These are phyloP conservation scores for Deilephila elpenor DNA, from an alignment of 2,888 invertebrate genomes.

Conservation along the genomic window DNA sequence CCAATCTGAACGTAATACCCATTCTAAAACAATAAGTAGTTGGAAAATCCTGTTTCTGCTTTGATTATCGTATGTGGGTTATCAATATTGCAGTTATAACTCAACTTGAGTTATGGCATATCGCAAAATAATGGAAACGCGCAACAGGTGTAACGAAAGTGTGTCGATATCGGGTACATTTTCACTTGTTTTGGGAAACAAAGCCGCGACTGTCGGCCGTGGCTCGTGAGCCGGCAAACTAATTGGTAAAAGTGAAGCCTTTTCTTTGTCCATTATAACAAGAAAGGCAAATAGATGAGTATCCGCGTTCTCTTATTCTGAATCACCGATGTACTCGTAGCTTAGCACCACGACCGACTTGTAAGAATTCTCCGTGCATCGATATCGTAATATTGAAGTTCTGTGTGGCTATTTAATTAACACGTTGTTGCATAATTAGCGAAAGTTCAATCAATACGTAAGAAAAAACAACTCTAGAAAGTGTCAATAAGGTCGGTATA, in stretches of 20 bases:
- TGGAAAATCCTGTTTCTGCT: background rate
- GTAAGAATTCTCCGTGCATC: background rate
- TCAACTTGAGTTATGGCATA: background rate
- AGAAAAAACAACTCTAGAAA: background rate
- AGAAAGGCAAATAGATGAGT: conserved; percentile 73
- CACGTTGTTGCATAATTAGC: background rate
- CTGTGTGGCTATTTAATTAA: background rate
- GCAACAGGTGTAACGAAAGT: conserved; percentile 58
- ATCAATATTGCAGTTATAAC: background rate
- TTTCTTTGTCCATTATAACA: conserved; percentile 67
- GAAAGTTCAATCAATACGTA: background rate
- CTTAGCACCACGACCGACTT: conserved; percentile 35
- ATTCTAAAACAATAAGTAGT: background rate
- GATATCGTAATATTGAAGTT: background rate
- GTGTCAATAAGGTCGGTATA: background rate
- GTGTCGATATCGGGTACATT: conserved; percentile 68
- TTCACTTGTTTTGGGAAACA: conserved; percentile 79
- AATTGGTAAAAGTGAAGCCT: conserved; percentile 82
- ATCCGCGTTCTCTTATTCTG: conserved; percentile 57
- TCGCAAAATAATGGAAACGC: conserved; percentile 43
- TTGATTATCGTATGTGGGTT: background rate
- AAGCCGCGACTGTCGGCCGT: conserved; percentile 62
- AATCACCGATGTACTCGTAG: conserved; percentile 50
- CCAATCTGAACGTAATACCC: too few species aligned
- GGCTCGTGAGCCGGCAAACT: conserved; percentile 64